A percentile compares a stretch with the other conserved stretches of the same genome.
phyloP scores from a whole-genome alignment of 2,797 vertebrate genomes.

The Perodicticus potto region DNA sequence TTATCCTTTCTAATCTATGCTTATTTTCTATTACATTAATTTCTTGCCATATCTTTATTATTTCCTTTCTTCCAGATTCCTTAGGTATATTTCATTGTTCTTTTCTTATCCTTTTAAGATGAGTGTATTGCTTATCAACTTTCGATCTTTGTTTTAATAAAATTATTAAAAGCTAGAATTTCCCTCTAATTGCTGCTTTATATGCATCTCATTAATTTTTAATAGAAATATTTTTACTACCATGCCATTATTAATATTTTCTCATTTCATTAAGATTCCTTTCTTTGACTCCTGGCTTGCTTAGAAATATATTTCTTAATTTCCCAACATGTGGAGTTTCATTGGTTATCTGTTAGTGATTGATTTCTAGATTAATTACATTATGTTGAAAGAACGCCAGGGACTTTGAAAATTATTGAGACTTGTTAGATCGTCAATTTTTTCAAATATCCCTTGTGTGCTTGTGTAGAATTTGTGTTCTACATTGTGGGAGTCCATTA shows the following conservation, averaged over 20 bases:
- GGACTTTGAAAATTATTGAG: neutral
- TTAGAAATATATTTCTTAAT: slow-evolving; percentile 41
- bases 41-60: neutral
- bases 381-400: neutral
- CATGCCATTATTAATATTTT: neutral
- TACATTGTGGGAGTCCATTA: neutral
- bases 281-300: neutral
- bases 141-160: neutral
- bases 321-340: neutral
- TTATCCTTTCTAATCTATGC: neutral
- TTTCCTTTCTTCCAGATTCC: slow-evolving; percentile 13
- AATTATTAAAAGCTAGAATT: slow-evolving; percentile 20
- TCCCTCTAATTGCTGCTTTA: neutral
- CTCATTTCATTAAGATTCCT: neutral
- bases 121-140: neutral
- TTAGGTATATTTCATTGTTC: neutral
- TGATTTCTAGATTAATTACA: neutral
- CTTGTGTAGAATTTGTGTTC: neutral
- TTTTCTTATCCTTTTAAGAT: neutral
- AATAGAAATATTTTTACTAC: neutral
- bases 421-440: neutral
- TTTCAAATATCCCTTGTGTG: neutral
- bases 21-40: slow-evolving; percentile 24
- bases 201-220: neutral
- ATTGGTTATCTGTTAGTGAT: neutral